Percentiles rank a stretch among this genome's conserved stretches.
Evolutionary conservation across 2,797 vertebrate genomes (phyloP).

Genomic region (Micrastur ruficollis): DNA sequence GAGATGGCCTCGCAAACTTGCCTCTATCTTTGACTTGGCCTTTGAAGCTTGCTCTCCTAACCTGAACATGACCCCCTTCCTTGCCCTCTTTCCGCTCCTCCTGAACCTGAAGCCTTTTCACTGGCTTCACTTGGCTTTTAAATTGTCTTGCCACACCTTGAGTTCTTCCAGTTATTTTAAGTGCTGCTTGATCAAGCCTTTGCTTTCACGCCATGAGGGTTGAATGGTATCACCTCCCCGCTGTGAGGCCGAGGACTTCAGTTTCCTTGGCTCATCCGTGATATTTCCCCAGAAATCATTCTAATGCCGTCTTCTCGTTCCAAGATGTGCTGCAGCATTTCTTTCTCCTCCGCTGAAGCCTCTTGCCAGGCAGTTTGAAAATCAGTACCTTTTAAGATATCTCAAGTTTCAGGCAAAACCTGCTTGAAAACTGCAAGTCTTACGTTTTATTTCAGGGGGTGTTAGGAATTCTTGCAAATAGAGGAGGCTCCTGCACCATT

Average conservation of each 20-base stretch:
- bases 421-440: background rate
- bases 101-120: background rate
- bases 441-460: background rate
- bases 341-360: background rate
- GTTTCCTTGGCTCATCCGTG: background rate
- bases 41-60: background rate
- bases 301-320: background rate
- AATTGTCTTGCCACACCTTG: background rate
- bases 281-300: background rate
- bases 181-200: background rate
- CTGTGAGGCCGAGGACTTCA: background rate
- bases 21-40: background rate
- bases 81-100: background rate
- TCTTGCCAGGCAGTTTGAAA: background rate
- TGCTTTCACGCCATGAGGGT: background rate
- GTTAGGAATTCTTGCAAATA: background rate
- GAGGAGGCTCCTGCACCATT: background rate
- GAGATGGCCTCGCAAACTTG: background rate
- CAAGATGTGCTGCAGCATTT: background rate
- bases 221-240: background rate
- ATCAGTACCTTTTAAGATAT: background rate
- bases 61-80: background rate
- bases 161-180: background rate
- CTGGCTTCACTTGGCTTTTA: background rate
- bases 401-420: background rate